phyloP scores from a whole-genome alignment of 2,888 invertebrate species.

The Volucella bombylans region DNA sequence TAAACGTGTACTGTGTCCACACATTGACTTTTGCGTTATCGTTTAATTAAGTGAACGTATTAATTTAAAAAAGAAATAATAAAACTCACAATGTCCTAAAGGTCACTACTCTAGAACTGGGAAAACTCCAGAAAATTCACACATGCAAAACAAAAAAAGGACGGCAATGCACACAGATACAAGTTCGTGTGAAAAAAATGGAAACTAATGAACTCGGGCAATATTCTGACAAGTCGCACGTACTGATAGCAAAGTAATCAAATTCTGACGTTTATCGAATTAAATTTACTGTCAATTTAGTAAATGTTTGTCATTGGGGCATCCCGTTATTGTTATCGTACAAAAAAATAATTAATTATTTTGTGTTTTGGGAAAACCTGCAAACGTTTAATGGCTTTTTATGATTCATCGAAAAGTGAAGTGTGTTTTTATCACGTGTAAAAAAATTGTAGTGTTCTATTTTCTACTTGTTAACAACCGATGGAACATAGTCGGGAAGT shows the following conservation, averaged over 20 bases:
- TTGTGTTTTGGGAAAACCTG: too few relatives aligned
- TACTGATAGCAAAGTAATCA: conserved; percentile 7
- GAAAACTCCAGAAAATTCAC: neutral
- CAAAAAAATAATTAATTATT: neutral
- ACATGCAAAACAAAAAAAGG: neutral
- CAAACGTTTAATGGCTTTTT: too few relatives aligned
- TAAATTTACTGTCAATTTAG: neutral
- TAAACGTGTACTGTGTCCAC: conserved; percentile 15
- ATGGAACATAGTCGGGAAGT: too few relatives aligned
- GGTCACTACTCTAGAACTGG: conserved; percentile 29
- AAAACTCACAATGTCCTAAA: conserved; percentile 2
- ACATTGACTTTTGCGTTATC: conserved; percentile 4
- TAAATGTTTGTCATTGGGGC: neutral
- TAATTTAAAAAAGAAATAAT: conserved; percentile 2
- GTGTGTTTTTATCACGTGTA: too few relatives aligned
- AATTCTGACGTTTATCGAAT: neutral
- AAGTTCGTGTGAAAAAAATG: neutral
- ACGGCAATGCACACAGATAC: neutral
- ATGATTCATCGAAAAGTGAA: too few relatives aligned
- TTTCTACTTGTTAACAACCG: too few relatives aligned
- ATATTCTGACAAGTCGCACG: conserved; percentile 8
- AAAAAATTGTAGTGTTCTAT: too few relatives aligned
- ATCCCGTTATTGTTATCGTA: neutral
- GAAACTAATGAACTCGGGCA: neutral
- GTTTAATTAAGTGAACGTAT: conserved; percentile 10